phyloP scores from a whole-genome alignment of 2,113 vertebrate species.

The Notothenia rossii region DNA sequence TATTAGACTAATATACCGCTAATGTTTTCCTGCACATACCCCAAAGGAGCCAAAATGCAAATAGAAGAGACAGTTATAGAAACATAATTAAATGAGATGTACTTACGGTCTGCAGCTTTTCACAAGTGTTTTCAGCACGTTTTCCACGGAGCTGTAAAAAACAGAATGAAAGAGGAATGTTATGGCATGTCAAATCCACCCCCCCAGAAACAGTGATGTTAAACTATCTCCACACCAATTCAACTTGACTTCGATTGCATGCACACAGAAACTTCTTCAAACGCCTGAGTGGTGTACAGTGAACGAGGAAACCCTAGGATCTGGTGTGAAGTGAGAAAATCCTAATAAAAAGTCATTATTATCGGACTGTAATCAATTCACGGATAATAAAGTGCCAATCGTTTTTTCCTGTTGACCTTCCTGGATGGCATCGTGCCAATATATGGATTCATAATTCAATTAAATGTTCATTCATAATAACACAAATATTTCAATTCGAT shows the following conservation, averaged over 20 bases:
- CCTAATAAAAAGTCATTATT: not conserved
- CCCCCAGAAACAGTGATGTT: conserved; percentile 29
- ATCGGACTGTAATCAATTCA: not conserved
- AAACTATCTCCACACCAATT: conserved; percentile 71
- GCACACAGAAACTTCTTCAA: conserved; percentile 77
- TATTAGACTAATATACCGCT: not conserved
- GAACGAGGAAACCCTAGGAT: conserved; percentile 19
- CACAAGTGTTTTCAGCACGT: conserved; percentile 94
- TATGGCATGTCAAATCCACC: not conserved
- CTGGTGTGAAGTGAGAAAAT: not conserved
- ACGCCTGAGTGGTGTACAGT: conserved; percentile 52
- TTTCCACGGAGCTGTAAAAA: conserved; percentile 92
- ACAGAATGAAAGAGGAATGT: conserved; percentile 18
- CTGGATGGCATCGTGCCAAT: not conserved
- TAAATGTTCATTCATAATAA: conserved; percentile 32
- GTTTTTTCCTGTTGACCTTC: not conserved
- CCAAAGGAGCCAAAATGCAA: not conserved
- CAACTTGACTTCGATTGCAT: conserved; percentile 79
- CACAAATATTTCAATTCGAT: not conserved
- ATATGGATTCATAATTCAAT: not conserved
- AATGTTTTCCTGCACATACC: not conserved
- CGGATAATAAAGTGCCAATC: not conserved
- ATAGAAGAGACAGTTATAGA: not conserved
- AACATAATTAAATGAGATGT: conserved; percentile 8
- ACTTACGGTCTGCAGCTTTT: conserved; percentile 99